phyloP scores from a whole-genome alignment of 2,888 invertebrate genomes.

The Pyrochroa serraticornis region DNA sequence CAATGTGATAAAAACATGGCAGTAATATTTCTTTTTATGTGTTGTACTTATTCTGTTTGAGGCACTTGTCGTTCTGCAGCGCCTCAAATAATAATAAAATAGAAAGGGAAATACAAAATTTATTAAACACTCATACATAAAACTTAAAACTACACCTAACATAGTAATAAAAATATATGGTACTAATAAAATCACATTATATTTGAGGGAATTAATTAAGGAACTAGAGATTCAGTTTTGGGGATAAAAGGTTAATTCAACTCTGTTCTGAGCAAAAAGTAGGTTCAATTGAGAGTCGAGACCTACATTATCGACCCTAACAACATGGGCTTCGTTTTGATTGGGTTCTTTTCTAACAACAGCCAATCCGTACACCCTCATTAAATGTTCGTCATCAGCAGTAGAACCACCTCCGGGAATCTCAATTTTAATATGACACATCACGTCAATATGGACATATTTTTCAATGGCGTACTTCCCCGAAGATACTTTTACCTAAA shows the following conservation, averaged over 20 bases:
- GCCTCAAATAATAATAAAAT: neutral
- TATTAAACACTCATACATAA: too few relatives aligned
- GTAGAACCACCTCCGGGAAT: conserved; percentile 65
- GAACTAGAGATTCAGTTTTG: conserved; percentile 15
- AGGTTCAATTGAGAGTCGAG: conserved; percentile 72
- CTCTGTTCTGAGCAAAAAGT: conserved; percentile 69
- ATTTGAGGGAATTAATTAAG: too few relatives aligned
- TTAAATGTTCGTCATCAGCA: conserved; percentile 65
- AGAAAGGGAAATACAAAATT: neutral
- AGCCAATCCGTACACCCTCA: conserved; percentile 73
- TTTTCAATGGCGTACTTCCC: conserved; percentile 64
- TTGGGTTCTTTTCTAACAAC: conserved; percentile 67
- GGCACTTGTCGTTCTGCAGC: too few relatives aligned
- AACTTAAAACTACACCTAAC: too few relatives aligned
- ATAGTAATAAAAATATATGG: too few relatives aligned
- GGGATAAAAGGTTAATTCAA: conserved; percentile 70
- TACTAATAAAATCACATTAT: too few relatives aligned
- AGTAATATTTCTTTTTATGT: too few relatives aligned
- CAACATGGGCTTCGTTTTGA: conserved; percentile 62
- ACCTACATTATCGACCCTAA: conserved; percentile 70
- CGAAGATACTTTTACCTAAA: conserved; percentile 49
- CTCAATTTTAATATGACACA: conserved; percentile 68
- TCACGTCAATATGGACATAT: conserved; percentile 71
- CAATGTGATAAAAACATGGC: too few relatives aligned
- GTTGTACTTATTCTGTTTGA: too few relatives aligned